These are phyloP conservation scores for Acanthisitta chloris DNA, from an alignment of 2,113 vertebrate species.

Conservation along the genomic window DNA sequence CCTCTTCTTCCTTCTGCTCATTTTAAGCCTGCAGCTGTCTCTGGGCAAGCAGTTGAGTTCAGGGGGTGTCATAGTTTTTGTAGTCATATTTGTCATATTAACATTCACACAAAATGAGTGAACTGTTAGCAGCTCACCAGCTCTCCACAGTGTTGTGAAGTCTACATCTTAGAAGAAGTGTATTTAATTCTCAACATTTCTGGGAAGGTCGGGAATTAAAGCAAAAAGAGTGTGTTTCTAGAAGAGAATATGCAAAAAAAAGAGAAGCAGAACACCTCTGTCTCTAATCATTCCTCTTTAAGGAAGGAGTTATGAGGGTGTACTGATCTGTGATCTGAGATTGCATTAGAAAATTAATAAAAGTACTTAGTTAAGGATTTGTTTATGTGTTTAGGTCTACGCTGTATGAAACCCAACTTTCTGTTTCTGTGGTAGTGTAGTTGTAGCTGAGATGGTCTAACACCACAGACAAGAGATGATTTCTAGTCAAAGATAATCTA, in stretches of 20 bases:
- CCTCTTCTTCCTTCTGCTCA: neutral
- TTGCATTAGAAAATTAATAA: neutral
- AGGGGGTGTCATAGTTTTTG: slow-evolving; percentile 39
- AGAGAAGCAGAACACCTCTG: neutral
- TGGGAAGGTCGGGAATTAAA: neutral
- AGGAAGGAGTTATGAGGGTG: neutral
- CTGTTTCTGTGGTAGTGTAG: neutral
- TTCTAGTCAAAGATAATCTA: neutral
- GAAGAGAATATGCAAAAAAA: neutral
- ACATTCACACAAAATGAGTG: slow-evolving; percentile 4
- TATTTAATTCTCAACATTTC: neutral
- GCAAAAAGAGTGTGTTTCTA: neutral
- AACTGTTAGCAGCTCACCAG: neutral
- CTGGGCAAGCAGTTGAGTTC: slow-evolving; percentile 46
- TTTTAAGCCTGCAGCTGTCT: slow-evolving; percentile 77
- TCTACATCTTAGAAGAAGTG: neutral
- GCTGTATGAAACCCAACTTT: neutral
- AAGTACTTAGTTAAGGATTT: too few species aligned
- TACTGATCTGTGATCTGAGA: neutral
- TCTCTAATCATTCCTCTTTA: neutral
- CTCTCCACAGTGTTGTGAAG: neutral
- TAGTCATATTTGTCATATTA: slow-evolving; percentile 22
- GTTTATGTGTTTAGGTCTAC: neutral
- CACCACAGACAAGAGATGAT: neutral
- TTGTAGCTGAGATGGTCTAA: neutral